A percentile compares a stretch with the other conserved stretches of the same genome.
Evolutionary conservation across 1,140 invertebrate genomes (phyloP).

Genomic region (Callitettix versicolor): DNA sequence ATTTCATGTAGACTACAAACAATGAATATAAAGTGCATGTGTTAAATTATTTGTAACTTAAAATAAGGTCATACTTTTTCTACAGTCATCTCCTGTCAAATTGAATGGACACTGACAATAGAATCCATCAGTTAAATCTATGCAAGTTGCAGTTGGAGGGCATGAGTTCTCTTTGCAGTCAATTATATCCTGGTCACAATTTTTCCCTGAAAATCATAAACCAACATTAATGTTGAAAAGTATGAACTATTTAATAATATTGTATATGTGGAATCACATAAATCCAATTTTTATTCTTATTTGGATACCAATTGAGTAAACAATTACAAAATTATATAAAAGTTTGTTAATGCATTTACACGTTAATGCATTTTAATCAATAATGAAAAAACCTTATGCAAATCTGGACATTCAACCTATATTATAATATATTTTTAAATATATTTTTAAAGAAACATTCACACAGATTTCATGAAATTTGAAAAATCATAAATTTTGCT

Average conservation of each 20-base stretch:
- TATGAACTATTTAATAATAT: background rate
- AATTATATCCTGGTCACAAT: slow-evolving; percentile 85
- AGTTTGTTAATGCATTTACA: too few relatives aligned
- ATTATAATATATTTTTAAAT: too few relatives aligned
- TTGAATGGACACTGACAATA: slow-evolving; percentile 95
- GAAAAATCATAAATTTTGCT: too few relatives aligned
- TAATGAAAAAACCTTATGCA: background rate
- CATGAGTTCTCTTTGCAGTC: slow-evolving; percentile 91
- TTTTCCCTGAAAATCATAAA: slow-evolving; percentile 49
- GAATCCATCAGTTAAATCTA: slow-evolving; percentile 85
- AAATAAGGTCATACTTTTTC: slow-evolving; percentile 62
- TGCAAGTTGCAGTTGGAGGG: slow-evolving; percentile 85
- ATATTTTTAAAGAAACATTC: background rate
- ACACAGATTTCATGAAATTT: background rate
- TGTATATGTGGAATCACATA: background rate
- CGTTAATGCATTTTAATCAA: background rate
- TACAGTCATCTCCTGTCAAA: slow-evolving; percentile 88
- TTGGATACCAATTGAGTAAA: background rate
- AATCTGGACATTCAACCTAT: too few relatives aligned
- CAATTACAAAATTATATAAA: background rate
- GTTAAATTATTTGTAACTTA: too few relatives aligned
- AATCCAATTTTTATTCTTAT: background rate
- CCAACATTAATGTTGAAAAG: background rate
- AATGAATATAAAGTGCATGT: too few relatives aligned
- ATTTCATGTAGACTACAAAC: too few relatives aligned